Conservation (phyloP, 2,113 vertebrate species). For the Strigops habroptila region DNA sequence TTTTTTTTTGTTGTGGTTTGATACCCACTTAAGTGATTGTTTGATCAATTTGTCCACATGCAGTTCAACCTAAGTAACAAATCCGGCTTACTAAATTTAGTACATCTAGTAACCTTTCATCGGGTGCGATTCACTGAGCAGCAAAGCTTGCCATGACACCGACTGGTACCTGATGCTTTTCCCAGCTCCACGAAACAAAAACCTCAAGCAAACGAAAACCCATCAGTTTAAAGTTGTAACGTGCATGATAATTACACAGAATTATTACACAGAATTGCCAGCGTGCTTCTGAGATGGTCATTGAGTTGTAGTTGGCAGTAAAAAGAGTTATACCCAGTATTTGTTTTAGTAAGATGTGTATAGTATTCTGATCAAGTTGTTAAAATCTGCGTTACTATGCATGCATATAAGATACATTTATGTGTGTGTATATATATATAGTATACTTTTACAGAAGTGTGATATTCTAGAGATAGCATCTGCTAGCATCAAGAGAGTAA, state of each 20-base stretch:
- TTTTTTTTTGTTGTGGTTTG: not conserved
- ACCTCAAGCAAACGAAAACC: not conserved
- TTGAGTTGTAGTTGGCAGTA: not conserved
- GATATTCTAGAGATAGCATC: not conserved
- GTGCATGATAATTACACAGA: not conserved
- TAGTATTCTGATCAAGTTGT: not conserved
- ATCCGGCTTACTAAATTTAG: slow-evolving; percentile 42
- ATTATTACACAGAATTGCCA: not conserved
- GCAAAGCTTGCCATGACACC: not conserved
- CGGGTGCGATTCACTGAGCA: not conserved
- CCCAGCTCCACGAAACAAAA: not conserved
- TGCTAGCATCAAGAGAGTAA: not conserved
- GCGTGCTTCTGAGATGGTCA: not conserved
- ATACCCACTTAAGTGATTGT: not conserved
- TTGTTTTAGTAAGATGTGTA: not conserved
- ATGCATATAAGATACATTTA: not conserved
- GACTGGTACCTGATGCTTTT: not conserved
- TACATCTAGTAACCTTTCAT: slow-evolving; percentile 34
- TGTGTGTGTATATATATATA: not conserved
- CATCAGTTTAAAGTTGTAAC: not conserved
- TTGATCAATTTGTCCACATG: not conserved
- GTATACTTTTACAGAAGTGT: not conserved
- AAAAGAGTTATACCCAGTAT: not conserved
- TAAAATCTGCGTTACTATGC: not conserved
- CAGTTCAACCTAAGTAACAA: slow-evolving; percentile 36